Base-by-base conservation (phyloP, 1,140 invertebrate genomes). In the Drosophila oshimai region DNA sequence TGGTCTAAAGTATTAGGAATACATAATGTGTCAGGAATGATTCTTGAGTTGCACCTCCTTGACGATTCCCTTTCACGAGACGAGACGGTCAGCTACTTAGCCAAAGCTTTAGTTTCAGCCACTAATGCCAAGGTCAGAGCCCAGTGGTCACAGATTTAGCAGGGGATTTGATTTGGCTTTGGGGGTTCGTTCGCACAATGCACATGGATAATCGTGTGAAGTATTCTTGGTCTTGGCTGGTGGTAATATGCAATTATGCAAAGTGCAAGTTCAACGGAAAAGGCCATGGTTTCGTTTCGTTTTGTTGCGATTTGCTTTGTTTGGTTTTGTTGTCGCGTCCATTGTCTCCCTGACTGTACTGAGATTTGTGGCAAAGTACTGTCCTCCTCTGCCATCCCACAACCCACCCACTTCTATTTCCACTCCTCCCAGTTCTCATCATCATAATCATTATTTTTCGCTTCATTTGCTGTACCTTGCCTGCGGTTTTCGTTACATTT, bases 221-320 rank as follows among this genome's bases (percentile, higher is more conserved):
- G 58, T 46, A 54, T 73, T 73, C 57, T 73, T 73, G 68, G 70
- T 62, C 57, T 62, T 41, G 29, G 42, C 49, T 45, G 28, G 15
- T 70, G 67, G 67, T 72, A 61, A 49, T 51, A 28, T 74, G 74
- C 79, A 86, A 84, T 84, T 84, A 86, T 87, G 80, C 80, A 87
- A 86, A 84, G 80, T 84, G 81, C 80, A 84, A 84, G 80, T 84
- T 84, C 80, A 84, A 75, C 75, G 80, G 46, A 57, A 74, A 69
- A 69, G 65, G 26, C 36, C 68, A 77, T 76, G 68, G 74, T 72
- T 71, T 60, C 24, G 24, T 60, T 61, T 68, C 24, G 41, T 69
- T 50, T 72, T 24, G 46, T 46, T 50, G 44, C 28, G 41, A 33
- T 45, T 37, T 34, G 34, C 17, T 41, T 51, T 31, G 53, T 18